Evolutionary conservation across 2,113 vertebrate genomes (phyloP), one percentile per base, ranked within the genome.

Genomic region (Tetrax tetrax): DNA sequence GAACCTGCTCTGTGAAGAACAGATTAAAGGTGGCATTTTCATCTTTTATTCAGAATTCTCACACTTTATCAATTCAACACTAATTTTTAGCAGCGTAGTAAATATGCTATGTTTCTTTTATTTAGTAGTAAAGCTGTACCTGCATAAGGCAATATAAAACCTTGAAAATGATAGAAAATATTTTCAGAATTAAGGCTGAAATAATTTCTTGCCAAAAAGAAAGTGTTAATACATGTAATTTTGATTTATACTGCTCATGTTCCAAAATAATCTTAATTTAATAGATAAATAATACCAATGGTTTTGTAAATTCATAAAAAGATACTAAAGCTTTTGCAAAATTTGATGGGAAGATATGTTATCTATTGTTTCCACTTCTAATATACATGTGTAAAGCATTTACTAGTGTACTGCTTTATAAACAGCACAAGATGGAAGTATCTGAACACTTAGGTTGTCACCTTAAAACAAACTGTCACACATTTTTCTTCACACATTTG

Each of bases 401-500:
- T 93, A 84, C 87, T 87, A 81, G 86, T 79, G 53, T 82, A 85
- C 84, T 81, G 90, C 96, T 92, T 97, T 96, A 90, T 96, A 97
- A 97, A 92, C 86, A 98, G 95, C 94, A 95, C 92, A 98, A 98
- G 97, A 98, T 97, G 97, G 96, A 97, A 98, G 97, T 96, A 98
- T 97, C 97, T 97, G 97, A 98, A 96, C 97, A 97, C 97, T 98
- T 98, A 98, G 97, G 97, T 97, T 98, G 97, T 98, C 98, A 98
- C 98, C 98, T 98, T 97, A 98, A 98, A 98, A 98, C 98, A 98
- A 98, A 98, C 97, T 98, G 98, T 98, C 98, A 97, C 97, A 98
- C 97, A 98, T 98, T 98, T 98, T 98, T 98, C 98, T 98, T 98
- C 97, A 97, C 98, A 98, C 97, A 98, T 98, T 98, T 97, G 98